These are phyloP conservation scores for Okapia johnstoni DNA, from an alignment of 2,113 vertebrate species.

Conservation along the genomic window DNA sequence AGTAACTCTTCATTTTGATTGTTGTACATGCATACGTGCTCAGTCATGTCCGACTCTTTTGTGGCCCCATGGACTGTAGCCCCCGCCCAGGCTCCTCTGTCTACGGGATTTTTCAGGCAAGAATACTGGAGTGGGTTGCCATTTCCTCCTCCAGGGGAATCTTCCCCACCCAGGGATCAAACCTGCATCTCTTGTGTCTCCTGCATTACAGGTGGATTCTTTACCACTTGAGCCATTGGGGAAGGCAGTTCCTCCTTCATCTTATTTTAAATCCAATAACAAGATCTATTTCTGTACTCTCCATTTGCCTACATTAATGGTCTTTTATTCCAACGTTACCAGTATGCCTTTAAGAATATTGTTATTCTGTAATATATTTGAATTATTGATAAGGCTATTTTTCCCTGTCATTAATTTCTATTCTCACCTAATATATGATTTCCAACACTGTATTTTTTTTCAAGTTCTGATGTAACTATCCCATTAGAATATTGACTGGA, in stretches of 20 bases:
- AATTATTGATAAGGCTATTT: background rate
- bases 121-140: background rate
- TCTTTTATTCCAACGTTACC: background rate
- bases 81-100: background rate
- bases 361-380: background rate
- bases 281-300: background rate
- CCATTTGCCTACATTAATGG: background rate
- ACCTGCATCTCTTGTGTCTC: background rate
- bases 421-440: background rate
- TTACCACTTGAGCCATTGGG: background rate
- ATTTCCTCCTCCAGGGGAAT: background rate
- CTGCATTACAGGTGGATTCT: background rate
- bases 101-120: background rate
- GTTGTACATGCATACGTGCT: background rate
- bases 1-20: background rate
- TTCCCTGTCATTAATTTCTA: background rate
- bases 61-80: background rate
- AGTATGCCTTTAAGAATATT: background rate
- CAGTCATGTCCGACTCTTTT: background rate
- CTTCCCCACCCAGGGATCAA: background rate
- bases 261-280: background rate
- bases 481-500: background rate
- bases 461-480: constrained; percentile 18
- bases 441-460: background rate
- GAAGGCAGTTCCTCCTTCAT: background rate